phyloP scores from a whole-genome alignment of 2,888 invertebrate species.

The Plebejus argus region DNA sequence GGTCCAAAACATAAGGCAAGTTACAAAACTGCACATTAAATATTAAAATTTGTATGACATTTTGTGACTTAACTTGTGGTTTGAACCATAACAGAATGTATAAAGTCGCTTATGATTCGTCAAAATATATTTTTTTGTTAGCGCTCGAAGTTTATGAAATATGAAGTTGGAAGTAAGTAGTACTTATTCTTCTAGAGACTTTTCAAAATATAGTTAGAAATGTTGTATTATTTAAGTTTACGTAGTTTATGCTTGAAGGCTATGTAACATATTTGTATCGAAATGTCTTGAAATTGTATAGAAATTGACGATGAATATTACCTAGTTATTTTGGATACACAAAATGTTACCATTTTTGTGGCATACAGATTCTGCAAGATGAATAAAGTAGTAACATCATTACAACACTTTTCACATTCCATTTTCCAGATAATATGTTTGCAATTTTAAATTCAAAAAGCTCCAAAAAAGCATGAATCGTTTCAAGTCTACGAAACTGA shows the following conservation, averaged over 20 bases:
- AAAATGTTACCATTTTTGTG: not conserved
- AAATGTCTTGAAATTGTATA: not conserved
- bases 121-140: not conserved
- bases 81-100: not conserved
- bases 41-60: no score
- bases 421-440: not conserved
- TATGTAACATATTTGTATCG: not conserved
- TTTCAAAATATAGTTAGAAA: not conserved
- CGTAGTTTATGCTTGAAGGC: not conserved
- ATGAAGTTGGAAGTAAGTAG: not conserved
- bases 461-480: not conserved
- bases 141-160: conserved; percentile 8
- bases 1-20: not conserved
- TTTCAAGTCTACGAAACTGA: not conserved
- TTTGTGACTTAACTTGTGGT: not conserved
- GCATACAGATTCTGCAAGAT: not conserved
- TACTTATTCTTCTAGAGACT: conserved; percentile 9
- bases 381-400: not conserved
- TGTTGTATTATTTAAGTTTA: conserved; percentile 12
- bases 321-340: not conserved
- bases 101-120: not conserved
- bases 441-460: not conserved
- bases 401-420: not conserved
- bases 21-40: no score
- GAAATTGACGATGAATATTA: not conserved